A percentile compares a stretch with the other conserved stretches of the same genome.
Conservation (phyloP, 2,113 vertebrate genomes). For the Holacanthus passer region DNA sequence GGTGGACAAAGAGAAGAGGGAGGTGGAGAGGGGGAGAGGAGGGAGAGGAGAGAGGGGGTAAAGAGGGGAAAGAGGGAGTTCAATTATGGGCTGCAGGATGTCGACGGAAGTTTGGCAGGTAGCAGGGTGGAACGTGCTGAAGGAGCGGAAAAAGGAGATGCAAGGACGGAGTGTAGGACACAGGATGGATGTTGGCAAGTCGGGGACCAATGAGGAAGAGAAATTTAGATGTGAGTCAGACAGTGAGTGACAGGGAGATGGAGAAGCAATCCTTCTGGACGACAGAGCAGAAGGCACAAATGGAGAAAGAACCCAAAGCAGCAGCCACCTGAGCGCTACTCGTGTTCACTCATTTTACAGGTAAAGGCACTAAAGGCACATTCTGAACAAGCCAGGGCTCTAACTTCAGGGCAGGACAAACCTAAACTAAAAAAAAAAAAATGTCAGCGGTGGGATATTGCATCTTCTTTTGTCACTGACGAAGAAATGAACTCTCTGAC, state of each 20-base stretch:
- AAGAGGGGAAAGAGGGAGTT: slow-evolving; percentile 56
- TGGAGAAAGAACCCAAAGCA: background rate
- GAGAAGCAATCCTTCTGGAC: background rate
- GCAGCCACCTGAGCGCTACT: background rate
- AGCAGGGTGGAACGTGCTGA: slow-evolving; percentile 33
- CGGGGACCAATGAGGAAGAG: slow-evolving; percentile 38
- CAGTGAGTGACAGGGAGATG: slow-evolving; percentile 15
- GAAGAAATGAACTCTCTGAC: too few species aligned
- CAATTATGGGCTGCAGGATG: slow-evolving; percentile 68
- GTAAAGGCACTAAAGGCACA: background rate
- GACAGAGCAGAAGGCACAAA: background rate
- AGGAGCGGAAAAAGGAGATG: slow-evolving; percentile 4
- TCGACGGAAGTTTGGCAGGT: slow-evolving; percentile 47
- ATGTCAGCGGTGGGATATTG: too few species aligned
- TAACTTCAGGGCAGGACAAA: too few species aligned
- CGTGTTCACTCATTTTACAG: background rate
- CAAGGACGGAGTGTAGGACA: slow-evolving; percentile 23
- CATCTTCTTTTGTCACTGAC: too few species aligned
- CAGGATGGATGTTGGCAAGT: slow-evolving; percentile 34
- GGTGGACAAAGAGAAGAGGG: slow-evolving; percentile 38
- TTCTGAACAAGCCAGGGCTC: background rate
- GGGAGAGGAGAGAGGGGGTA: slow-evolving; percentile 4
- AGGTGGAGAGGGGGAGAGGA: slow-evolving; percentile 34
- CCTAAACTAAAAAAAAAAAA: too few species aligned
- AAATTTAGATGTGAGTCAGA: slow-evolving; percentile 56